Evolutionary conservation across 2,797 vertebrate genomes (phyloP), one percentile per base, ranked within the genome.

Genomic region (Lemur catta): DNA sequence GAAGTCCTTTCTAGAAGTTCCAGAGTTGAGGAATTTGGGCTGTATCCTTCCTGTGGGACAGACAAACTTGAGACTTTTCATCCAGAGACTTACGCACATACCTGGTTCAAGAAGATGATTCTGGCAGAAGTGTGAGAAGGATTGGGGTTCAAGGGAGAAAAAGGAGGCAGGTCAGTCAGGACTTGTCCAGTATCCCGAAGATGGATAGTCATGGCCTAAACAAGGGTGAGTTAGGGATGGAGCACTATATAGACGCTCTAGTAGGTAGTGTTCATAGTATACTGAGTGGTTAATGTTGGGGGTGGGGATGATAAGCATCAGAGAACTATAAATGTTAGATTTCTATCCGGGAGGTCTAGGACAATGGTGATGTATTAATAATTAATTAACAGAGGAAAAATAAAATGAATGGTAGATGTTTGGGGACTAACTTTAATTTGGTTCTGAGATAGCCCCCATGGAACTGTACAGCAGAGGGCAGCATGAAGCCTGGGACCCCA

Each of bases 401-500:
- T 1, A n/a, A 43, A 84, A 65, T 22, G 30, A 52, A 87, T 18
- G 2, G 50, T 41, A 48, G 61, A 6, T 90, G 30, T 72, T 52
- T 46, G 74, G 18, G 59, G 63, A 79, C 33, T 28, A 33, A 41
- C 4, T 81, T 76, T 57, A 59, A 41, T 82, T 89, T 78, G n/a
- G 59, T 79, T 96, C 80, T 84, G 46, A 91, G 38, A 28, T 15
- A 41, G 9, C 41, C 61, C 67, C 67, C 28, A 1, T 65, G 43
- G 30, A 85, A 65, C 65, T 85, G 0, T 4, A 92, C 95, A 95
- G 72, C 55, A 94, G 67, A 74, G 91, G 92, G 81, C 81, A 97
- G 46, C 57, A 91, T 61, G 71, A 94, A 12, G 59, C 90, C 69
- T 85, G 76, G 41, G 72, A 92, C 71, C 86, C 46, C 41, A 30